phyloP scores from a whole-genome alignment of 1,140 invertebrate genomes.

The Dolichoris vasculosae region DNA sequence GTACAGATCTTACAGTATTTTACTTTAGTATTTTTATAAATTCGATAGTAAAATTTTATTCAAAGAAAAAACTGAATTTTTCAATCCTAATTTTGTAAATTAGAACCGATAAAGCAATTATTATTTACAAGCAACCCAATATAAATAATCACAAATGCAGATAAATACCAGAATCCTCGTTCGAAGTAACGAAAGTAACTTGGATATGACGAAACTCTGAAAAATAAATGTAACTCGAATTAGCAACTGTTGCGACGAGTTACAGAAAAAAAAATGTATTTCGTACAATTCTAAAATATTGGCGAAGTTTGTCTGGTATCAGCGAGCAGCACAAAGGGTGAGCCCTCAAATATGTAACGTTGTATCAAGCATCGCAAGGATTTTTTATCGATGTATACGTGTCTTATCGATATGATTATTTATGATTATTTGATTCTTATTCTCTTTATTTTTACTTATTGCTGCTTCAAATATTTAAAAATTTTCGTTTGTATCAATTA shows the following conservation, averaged over 20 bases:
- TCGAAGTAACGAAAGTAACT: neutral
- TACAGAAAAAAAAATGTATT: neutral
- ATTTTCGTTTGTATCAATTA: constrained; percentile 5
- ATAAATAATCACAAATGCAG: constrained; percentile 29
- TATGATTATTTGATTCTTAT: too few relatives aligned
- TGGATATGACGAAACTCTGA: neutral
- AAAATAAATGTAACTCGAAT: neutral
- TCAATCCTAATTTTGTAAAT: too few relatives aligned
- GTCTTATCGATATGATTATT: constrained; percentile 55
- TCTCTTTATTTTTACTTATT: constrained; percentile 56
- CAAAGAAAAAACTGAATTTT: too few relatives aligned
- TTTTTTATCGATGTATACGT: constrained; percentile 51
- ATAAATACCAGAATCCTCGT: constrained; percentile 47
- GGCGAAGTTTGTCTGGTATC: constrained; percentile 57
- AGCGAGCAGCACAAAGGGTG: constrained; percentile 61
- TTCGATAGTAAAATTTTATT: too few relatives aligned
- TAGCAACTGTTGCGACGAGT: neutral
- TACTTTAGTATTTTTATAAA: too few relatives aligned
- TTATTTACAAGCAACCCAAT: constrained; percentile 26
- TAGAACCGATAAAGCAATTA: neutral
- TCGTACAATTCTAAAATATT: neutral
- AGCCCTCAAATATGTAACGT: constrained; percentile 65
- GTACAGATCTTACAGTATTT: too few relatives aligned
- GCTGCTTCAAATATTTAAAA: constrained; percentile 50
- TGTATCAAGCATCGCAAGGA: constrained; percentile 67